These are phyloP conservation scores for Seriola quinqueradiata DNA, from an alignment of 2,113 vertebrate species.

Conservation along the genomic window DNA sequence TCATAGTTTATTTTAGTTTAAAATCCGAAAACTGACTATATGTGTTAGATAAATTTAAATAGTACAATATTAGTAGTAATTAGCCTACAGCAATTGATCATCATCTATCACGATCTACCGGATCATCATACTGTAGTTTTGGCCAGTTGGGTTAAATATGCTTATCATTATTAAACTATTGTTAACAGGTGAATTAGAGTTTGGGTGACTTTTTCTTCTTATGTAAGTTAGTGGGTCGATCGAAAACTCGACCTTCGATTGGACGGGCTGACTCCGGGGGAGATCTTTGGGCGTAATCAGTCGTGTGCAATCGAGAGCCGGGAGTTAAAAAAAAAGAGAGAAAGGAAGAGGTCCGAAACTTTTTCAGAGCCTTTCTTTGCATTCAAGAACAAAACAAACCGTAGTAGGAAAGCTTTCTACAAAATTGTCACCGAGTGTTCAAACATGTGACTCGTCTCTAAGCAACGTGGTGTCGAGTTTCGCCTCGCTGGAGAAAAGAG, in stretches of 20 bases:
- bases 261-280: not conserved
- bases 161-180: not conserved
- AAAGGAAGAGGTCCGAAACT: slow-evolving; percentile 48
- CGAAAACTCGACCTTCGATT: slow-evolving; percentile 52
- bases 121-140: too few species aligned
- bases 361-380: slow-evolving; percentile 12
- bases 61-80: too few species aligned
- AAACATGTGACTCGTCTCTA: slow-evolving; percentile 50
- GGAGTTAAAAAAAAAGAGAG: not conserved
- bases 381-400: not conserved
- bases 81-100: not conserved
- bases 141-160: too few species aligned
- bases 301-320: slow-evolving; percentile 68
- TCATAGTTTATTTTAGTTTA: too few species aligned
- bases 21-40: too few species aligned
- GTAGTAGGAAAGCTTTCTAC: fast-evolving
- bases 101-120: too few species aligned
- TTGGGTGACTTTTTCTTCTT: too few species aligned
- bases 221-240: not conserved
- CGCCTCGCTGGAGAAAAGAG: slow-evolving; percentile 32
- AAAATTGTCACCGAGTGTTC: fast-evolving
- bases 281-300: slow-evolving; percentile 73
- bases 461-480: slow-evolving; percentile 17
- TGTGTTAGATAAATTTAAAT: too few species aligned
- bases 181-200: not conserved